Evolutionary conservation across 1,140 invertebrate genomes (phyloP), one percentile per base, ranked within the genome.

Genomic region (Gryon sp.): DNA sequence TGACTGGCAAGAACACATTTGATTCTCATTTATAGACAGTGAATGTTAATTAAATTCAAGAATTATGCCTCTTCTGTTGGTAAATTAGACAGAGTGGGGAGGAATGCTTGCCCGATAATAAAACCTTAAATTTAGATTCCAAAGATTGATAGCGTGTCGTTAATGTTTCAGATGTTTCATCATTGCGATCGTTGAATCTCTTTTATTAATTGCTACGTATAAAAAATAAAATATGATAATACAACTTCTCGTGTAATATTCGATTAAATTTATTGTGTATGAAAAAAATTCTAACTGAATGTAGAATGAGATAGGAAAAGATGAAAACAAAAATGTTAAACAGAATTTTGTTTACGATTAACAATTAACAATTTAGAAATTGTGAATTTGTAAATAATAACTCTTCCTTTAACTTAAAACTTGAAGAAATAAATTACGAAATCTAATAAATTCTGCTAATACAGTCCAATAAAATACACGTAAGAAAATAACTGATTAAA

Each of bases 31-130:
- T 60, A 36, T 24, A 46, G 34, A 50, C 43, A 24, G 24, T 18
- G 63, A 40, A 48, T 57, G 53, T 52, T 69, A 69, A 69, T 69
- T 69, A 69, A 69, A 59, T 69, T 69, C 34, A 18, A 41, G 32
- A 59, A 69, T 69, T 50, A 50, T 40, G 4, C 15, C 16, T 46
- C 45, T 15, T 48, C 22, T 38, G 26, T 20, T 4, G 14, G 30
- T 45, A 32, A n/a, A 9, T 8, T 18, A 11, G 40, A 24, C 19
- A 24, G 14, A 57, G 24, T 38, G 18, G 14, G 19, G 16, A 22
- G 52, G n/a, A n/a, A 20, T 34, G 38, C 24, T n/a, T 28, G 34
- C 11, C 19, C 32, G 16, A 15, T 59, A 59, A 45, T 59, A 50
- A 48, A 32, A 40, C 34, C 57, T 53, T 26, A 60, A 53, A 45